These are phyloP conservation scores for Hydropotes inermis DNA, from an alignment of 2,113 vertebrate species.

Conservation along the genomic window DNA sequence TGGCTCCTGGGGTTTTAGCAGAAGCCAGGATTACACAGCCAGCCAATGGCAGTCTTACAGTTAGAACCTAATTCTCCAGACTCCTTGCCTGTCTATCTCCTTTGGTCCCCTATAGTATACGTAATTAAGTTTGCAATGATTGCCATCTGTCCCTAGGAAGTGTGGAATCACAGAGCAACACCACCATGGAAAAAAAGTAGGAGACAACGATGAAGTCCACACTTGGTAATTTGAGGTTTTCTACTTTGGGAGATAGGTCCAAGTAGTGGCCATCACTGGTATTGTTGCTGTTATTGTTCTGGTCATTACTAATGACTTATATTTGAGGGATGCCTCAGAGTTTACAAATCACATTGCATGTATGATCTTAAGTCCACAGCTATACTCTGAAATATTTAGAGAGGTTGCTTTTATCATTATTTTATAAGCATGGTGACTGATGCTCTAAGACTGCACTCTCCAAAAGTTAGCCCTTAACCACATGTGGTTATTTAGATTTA, in stretches of 20 bases:
- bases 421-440: not conserved
- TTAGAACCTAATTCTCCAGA: conserved; percentile 50
- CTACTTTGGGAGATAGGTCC: not conserved
- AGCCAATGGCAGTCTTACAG: conserved; percentile 36
- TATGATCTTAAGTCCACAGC: not conserved
- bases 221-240: not conserved
- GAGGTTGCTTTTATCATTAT: not conserved
- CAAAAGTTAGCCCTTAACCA: not conserved
- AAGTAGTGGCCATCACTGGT: not conserved
- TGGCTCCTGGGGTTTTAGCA: conserved; percentile 18
- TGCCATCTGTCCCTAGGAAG: conserved; percentile 39
- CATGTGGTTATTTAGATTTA: not conserved
- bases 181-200: not conserved
- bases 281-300: not conserved
- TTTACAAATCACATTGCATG: not conserved
- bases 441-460: not conserved
- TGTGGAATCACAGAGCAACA: conserved; percentile 7
- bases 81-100: conserved; percentile 43
- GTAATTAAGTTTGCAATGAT: conserved; percentile 40
- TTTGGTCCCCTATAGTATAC: not conserved
- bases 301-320: not conserved
- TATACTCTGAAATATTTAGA: not conserved
- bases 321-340: not conserved
- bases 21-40: conserved; percentile 19
- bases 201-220: not conserved